phyloP scores from a whole-genome alignment of 1,140 invertebrate species.

The Druon quercuslanigerum region DNA sequence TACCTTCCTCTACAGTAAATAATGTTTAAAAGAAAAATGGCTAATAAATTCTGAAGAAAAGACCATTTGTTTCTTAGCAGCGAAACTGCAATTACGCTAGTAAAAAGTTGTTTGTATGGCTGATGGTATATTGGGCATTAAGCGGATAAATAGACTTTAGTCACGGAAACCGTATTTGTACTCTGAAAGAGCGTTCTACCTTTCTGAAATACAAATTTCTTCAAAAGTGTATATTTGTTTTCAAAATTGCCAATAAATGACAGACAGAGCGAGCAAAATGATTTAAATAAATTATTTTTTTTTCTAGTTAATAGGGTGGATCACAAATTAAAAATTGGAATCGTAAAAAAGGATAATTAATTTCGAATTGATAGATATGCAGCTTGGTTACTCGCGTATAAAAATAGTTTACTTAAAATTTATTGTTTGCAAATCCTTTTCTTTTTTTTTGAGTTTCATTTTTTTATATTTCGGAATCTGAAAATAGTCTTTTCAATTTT shows the following conservation, averaged over 20 bases:
- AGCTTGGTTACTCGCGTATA: too few species aligned
- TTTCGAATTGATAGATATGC: too few species aligned
- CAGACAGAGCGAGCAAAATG: not conserved
- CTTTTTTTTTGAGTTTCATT: too few species aligned
- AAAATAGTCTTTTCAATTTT: too few species aligned
- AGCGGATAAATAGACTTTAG: conserved; percentile 5
- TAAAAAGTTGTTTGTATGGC: conserved; percentile 15
- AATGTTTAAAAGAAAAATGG: not conserved
- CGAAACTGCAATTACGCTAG: conserved; percentile 3
- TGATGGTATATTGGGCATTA: not conserved
- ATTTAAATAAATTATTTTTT: too few species aligned
- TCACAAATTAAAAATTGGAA: too few species aligned
- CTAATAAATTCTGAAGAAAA: not conserved
- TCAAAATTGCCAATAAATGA: conserved; percentile 24
- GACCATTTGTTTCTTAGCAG: conserved; percentile 8
- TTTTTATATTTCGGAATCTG: too few species aligned
- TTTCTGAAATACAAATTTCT: not conserved
- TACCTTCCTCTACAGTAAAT: not conserved
- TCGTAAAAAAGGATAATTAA: too few species aligned
- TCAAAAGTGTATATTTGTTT: not conserved
- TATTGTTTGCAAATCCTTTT: too few species aligned
- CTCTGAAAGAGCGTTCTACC: not conserved
- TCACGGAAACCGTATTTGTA: conserved; percentile 13
- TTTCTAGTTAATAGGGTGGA: too few species aligned
- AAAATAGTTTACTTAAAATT: too few species aligned